A percentile compares a stretch with the other conserved stretches of the same genome.
phyloP scores from a whole-genome alignment of 2,797 vertebrate species.

The Scyliorhinus canicula region DNA sequence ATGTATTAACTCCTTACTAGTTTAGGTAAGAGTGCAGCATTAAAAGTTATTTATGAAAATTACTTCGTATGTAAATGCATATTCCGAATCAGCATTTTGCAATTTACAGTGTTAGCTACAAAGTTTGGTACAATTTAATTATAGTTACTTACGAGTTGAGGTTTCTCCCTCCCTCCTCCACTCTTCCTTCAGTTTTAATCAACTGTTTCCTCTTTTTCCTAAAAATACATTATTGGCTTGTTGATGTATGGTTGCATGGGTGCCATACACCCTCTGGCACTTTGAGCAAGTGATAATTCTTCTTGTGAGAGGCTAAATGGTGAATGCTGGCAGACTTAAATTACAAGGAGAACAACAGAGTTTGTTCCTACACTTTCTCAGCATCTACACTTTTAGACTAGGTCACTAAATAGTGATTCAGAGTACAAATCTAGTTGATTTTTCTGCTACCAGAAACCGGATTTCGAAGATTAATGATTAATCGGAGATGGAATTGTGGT shows the following conservation, averaged over 20 bases:
- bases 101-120: not conserved
- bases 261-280: not conserved
- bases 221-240: not conserved
- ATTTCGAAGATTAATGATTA: no score
- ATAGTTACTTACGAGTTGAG: not conserved
- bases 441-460: not conserved
- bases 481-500: no score
- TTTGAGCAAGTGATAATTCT: not conserved
- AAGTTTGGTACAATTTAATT: not conserved
- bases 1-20: not conserved
- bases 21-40: not conserved
- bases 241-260: not conserved
- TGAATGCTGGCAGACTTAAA: not conserved
- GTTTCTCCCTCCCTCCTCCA: not conserved
- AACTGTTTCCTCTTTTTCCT: not conserved
- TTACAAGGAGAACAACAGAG: not conserved
- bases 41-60: not conserved
- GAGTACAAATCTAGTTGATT: not conserved
- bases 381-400: not conserved
- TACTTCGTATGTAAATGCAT: not conserved
- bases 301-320: not conserved
- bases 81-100: not conserved
- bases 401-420: not conserved
- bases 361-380: not conserved
- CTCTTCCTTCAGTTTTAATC: not conserved